Conservation (phyloP, 2,888 invertebrate genomes). For the Quadroppia sp. region DNA sequence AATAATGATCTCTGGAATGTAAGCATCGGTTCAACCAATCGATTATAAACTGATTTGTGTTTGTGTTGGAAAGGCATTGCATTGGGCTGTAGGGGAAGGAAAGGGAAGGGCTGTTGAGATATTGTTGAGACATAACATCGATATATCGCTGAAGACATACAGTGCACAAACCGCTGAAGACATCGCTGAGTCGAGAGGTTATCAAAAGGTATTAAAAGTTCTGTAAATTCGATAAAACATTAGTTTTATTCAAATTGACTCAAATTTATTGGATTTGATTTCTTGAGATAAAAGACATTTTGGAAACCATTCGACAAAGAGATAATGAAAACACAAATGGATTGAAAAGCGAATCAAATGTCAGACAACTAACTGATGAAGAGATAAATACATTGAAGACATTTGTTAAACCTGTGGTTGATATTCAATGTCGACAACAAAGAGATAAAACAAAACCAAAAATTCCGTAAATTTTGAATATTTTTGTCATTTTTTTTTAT, state of each 20-base stretch:
- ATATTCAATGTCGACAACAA: background rate
- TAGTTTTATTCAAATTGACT: conserved; percentile 19
- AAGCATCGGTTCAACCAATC: background rate
- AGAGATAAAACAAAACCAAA: background rate
- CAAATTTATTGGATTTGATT: background rate
- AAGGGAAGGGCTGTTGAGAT: conserved; percentile 50
- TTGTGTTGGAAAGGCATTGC: conserved; percentile 50
- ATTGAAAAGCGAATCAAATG: background rate
- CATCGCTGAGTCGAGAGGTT: conserved; percentile 49
- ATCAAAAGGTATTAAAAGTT: conserved; percentile 48
- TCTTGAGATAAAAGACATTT: conserved; percentile 32
- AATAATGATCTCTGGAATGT: conserved; percentile 50
- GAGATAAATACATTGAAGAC: background rate
- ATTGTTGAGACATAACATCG: conserved; percentile 51
- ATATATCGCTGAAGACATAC: conserved; percentile 49
- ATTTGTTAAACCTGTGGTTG: conserved; percentile 21
- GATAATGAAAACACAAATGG: background rate
- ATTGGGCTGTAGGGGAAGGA: conserved; percentile 53
- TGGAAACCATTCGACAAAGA: conserved; percentile 12
- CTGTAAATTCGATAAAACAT: background rate
- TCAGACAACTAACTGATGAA: conserved; percentile 1
- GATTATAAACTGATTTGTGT: conserved; percentile 41
- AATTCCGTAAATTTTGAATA: background rate
- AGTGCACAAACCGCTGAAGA: conserved; percentile 51
- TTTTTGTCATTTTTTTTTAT: background rate